phyloP scores from a whole-genome alignment of 1,140 invertebrate genomes.

The Aphaenogaster floridana region DNA sequence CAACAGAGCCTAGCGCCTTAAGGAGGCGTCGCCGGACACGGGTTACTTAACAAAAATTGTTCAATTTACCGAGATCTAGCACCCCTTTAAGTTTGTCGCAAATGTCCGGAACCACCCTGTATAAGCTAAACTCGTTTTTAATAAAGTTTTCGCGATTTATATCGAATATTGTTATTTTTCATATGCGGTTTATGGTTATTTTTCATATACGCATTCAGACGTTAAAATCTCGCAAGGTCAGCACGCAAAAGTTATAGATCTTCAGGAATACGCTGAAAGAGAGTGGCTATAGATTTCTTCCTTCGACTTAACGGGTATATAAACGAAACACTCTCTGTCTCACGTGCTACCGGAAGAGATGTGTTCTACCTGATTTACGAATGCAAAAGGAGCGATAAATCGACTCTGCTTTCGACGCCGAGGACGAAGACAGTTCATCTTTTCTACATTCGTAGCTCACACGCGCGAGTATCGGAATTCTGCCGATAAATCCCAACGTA shows the following conservation, averaged over 20 bases:
- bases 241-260: conserved; percentile 48
- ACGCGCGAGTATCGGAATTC: conserved; percentile 35
- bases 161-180: background rate
- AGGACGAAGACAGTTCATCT: conserved; percentile 63
- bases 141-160: background rate
- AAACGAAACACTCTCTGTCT: conserved; percentile 77
- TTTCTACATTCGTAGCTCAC: conserved; percentile 44
- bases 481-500: conserved; percentile 23
- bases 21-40: too few species aligned
- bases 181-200: background rate
- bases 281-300: conserved; percentile 81
- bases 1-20: too few species aligned
- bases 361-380: conserved; percentile 84
- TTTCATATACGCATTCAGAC: background rate
- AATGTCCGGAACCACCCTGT: too few species aligned
- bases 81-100: too few species aligned
- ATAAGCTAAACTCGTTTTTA: background rate
- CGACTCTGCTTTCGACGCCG: conserved; percentile 74
- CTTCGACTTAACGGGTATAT: conserved; percentile 76
- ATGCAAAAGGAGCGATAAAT: conserved; percentile 80
- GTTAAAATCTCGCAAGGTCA: conserved; percentile 22
- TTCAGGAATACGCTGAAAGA: conserved; percentile 68
- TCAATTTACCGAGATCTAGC: too few species aligned
- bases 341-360: conserved; percentile 82
- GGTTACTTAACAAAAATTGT: too few species aligned